Percentiles rank a stretch among this genome's conserved stretches.
These are phyloP conservation scores for Physocephala rufipes DNA, from an alignment of 2,888 invertebrate species.

Conservation along the genomic window DNA sequence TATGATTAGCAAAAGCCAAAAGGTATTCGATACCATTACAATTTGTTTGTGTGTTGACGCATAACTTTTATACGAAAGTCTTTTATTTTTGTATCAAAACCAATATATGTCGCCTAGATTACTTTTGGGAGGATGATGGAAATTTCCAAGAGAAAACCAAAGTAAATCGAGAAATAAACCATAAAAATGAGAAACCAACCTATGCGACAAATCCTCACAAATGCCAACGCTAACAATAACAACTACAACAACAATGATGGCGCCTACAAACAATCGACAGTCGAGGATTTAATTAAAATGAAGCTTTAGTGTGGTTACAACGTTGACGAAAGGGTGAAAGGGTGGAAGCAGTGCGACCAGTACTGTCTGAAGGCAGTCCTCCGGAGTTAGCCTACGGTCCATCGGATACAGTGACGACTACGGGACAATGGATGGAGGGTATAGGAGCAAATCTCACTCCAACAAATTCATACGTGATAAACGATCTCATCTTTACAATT, in stretches of 20 bases:
- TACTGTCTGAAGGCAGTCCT: background rate
- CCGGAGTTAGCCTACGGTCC: background rate
- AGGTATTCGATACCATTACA: no score
- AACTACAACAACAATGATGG: constrained; percentile 2
- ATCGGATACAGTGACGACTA: background rate
- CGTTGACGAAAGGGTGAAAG: background rate
- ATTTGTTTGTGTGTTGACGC: no score
- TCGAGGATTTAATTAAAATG: constrained; percentile 23
- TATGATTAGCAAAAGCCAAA: no score
- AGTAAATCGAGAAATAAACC: background rate
- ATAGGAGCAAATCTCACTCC: background rate
- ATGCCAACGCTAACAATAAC: background rate
- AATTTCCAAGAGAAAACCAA: background rate
- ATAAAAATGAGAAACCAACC: constrained; percentile 8
- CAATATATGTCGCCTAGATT: no score
- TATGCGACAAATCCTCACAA: no score
- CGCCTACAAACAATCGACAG: constrained; percentile 15
- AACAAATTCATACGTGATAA: background rate
- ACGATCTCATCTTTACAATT: background rate
- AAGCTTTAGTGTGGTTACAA: constrained; percentile 4
- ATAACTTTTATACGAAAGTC: no score
- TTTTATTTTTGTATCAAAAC: no score
- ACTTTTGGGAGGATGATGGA: background rate
- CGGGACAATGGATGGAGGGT: background rate
- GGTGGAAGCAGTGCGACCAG: no score